These are phyloP conservation scores for Xestia ashworthii DNA, from an alignment of 2,888 invertebrate species.

Conservation along the genomic window DNA sequence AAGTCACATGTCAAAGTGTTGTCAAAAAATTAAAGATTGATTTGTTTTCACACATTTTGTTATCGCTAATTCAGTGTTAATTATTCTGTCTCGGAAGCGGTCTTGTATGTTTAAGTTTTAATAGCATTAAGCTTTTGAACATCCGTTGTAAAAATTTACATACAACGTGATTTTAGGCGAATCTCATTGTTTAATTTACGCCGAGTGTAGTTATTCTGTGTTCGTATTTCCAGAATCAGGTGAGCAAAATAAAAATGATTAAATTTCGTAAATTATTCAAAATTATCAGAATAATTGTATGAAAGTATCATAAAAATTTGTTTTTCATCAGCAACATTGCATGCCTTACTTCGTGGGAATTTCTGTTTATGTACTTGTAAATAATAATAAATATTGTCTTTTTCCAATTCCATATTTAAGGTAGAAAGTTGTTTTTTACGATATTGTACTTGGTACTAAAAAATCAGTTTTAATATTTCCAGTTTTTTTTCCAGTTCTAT, in stretches of 20 bases:
- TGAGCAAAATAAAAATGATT: conserved; percentile 26
- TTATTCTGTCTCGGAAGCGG: conserved; percentile 23
- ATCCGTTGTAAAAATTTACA: conserved; percentile 10
- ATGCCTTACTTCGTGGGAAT: not conserved
- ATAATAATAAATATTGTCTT: not conserved
- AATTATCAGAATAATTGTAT: not conserved
- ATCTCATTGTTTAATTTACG: conserved; percentile 34
- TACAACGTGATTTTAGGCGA: conserved; percentile 3
- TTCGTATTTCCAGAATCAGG: conserved; percentile 3
- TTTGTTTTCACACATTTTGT: conserved; percentile 38
- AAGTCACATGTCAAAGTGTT: conserved; percentile 1
- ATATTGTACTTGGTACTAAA: not conserved
- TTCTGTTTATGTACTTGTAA: not conserved
- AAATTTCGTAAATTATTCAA: not conserved
- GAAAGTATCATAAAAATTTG: fast-evolving
- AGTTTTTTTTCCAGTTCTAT: too few relatives aligned
- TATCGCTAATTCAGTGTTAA: conserved; percentile 21
- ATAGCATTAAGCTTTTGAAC: conserved; percentile 22
- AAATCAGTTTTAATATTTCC: not conserved
- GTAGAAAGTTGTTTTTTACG: not conserved
- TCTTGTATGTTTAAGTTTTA: conserved; percentile 30
- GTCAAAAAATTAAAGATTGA: conserved; percentile 26
- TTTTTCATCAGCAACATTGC: not conserved
- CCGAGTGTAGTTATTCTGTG: not conserved
- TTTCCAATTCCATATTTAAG: not conserved